These are phyloP conservation scores for Sphecodes monilicornis DNA, from an alignment of 2,888 invertebrate species.

Conservation along the genomic window DNA sequence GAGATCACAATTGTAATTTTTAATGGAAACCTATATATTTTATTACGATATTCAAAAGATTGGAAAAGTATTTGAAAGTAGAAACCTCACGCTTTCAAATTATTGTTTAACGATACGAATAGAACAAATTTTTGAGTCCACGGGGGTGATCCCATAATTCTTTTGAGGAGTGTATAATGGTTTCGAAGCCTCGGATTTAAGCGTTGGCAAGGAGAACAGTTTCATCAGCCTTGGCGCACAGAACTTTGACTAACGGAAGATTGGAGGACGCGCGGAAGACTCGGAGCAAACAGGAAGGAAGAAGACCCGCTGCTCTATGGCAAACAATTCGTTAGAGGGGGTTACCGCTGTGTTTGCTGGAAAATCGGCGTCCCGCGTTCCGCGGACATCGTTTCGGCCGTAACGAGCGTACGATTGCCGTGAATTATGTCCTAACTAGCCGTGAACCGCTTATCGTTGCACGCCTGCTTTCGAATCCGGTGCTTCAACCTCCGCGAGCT, in stretches of 20 bases:
- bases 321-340: constrained; percentile 49
- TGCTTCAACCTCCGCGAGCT: not conserved
- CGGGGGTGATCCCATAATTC: too few relatives aligned
- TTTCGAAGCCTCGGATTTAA: not conserved
- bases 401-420: constrained; percentile 25
- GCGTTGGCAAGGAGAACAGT: not conserved
- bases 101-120: too few relatives aligned
- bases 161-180: too few relatives aligned
- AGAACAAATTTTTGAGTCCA: too few relatives aligned
- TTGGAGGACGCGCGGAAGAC: constrained; percentile 23
- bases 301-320: constrained; percentile 9
- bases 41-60: too few relatives aligned
- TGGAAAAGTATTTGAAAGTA: too few relatives aligned
- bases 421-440: constrained; percentile 14
- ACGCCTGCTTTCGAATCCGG: not conserved
- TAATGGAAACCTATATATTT: too few relatives aligned
- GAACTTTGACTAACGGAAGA: constrained; percentile 4
- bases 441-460: constrained; percentile 31
- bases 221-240: not conserved
- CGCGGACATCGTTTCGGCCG: constrained; percentile 23
- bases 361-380: constrained; percentile 38
- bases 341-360: constrained; percentile 17
- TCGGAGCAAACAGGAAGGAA: constrained; percentile 30
- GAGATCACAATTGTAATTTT: too few relatives aligned
- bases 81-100: too few relatives aligned